Base-by-base conservation (phyloP, 1,140 invertebrate species). In the Hermetia illucens region DNA sequence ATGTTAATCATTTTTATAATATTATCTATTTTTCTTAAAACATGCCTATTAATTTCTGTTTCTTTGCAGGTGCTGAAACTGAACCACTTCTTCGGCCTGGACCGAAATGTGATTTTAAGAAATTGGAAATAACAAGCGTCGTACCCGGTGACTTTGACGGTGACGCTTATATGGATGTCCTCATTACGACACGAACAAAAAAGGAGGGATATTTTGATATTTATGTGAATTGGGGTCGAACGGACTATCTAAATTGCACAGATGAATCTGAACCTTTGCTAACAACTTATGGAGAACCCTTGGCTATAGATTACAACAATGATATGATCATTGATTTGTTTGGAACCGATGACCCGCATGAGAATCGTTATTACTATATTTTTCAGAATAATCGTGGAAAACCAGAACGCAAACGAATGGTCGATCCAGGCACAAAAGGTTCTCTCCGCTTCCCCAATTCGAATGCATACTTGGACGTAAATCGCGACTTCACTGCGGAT, bases 261-360 rank as follows among this genome's bases (percentile, higher is more conserved):
- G 31, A 60, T 37, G 58, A 60, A 27, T 39, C 57, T 33, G 65
- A 66, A 5, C 55, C 68, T 0, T 20, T 71, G 3, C 57, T 77
- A 21, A 65, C 66, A 48, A 73, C 85, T 46, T 68, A 52, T 15
- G 83, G 81, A 3, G 86, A 95, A 50, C 90, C 90, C 19, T 62
- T 93, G 40, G 76, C 87, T 0, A 65, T 94, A 29, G 91, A 95
- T 61, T 86, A 81, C 44, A 84, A 96, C 66, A 78, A 78, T 34
- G 86, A 97, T 58, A 91, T 93, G 85, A 85, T 92, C 33, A 78
- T 92, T 40, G 93, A 97, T 65, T 58, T 97, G 6, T 85, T 93
- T 65, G 89, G 85, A 0, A 58, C 84, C 29, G 67, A 81, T 57
- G 41, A 50, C 17, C 24, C 72, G 8, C 45, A 46, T 12, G 55